phyloP scores from a whole-genome alignment of 2,797 vertebrate species.

The Notamacropus eugenii region DNA sequence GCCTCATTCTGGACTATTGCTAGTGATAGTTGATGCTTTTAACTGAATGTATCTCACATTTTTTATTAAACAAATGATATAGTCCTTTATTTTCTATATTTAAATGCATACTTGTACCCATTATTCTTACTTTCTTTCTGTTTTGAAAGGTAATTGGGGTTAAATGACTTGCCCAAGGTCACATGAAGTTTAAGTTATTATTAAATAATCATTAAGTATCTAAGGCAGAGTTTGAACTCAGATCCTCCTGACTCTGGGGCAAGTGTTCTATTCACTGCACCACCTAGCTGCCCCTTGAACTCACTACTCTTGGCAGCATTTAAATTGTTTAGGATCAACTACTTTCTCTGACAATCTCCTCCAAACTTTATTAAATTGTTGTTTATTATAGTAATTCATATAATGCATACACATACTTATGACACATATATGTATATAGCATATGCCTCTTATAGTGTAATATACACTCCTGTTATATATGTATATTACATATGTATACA shows the following conservation, averaged over 20 bases:
- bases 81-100: not conserved
- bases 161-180: too few species aligned
- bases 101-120: not conserved
- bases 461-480: not conserved
- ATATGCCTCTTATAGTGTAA: not conserved
- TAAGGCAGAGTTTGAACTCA: too few species aligned
- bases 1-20: not conserved
- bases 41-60: not conserved
- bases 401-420: not conserved
- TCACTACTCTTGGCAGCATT: not conserved
- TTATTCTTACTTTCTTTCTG: not conserved
- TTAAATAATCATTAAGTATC: too few species aligned
- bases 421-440: not conserved
- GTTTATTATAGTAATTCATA: not conserved
- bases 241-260: too few species aligned
- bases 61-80: not conserved
- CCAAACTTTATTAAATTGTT: not conserved
- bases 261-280: too few species aligned
- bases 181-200: too few species aligned
- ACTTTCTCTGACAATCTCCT: not conserved
- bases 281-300: not conserved
- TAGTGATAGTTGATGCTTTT: not conserved
- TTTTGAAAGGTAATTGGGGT: too few species aligned
- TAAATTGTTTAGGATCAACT: not conserved
- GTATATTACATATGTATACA: not conserved